Evolutionary conservation across 2,797 vertebrate species (phyloP).

Genomic region (Enoplosus armatus): DNA sequence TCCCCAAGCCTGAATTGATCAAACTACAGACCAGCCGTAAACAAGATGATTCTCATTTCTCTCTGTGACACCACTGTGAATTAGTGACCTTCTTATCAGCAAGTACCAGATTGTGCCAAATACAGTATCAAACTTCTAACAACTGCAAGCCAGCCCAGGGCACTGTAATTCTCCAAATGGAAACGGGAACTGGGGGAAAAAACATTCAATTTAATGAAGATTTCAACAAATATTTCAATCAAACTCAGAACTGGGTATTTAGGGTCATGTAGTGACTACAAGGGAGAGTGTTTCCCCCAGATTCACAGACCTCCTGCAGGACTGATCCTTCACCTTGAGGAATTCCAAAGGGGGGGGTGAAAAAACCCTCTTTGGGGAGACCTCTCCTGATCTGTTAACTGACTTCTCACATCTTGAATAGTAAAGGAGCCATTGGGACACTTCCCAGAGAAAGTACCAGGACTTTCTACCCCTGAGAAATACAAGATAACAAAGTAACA

Average conservation of each 20-base stretch:
- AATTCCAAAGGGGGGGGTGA: no score
- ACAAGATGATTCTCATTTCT: conserved; percentile 56
- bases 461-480: no score
- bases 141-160: conserved; percentile 18
- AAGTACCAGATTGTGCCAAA: conserved; percentile 42
- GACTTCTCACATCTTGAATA: no score
- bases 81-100: conserved; percentile 66
- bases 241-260: background rate
- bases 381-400: no score
- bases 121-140: conserved; percentile 37
- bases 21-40: conserved; percentile 57
- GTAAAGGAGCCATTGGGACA: no score
- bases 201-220: conserved; percentile 21
- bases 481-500: no score
- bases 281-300: no score
- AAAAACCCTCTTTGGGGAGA: no score
- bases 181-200: conserved; percentile 3
- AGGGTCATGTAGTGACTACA: no score
- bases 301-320: no score
- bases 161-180: conserved; percentile 19
- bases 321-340: no score
- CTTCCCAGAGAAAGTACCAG: no score
- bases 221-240: conserved; percentile 12
- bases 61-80: conserved; percentile 55
- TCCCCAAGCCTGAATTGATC: conserved; percentile 52